Conservation (phyloP, 2,888 invertebrate species). For the Ophion ellenae region DNA sequence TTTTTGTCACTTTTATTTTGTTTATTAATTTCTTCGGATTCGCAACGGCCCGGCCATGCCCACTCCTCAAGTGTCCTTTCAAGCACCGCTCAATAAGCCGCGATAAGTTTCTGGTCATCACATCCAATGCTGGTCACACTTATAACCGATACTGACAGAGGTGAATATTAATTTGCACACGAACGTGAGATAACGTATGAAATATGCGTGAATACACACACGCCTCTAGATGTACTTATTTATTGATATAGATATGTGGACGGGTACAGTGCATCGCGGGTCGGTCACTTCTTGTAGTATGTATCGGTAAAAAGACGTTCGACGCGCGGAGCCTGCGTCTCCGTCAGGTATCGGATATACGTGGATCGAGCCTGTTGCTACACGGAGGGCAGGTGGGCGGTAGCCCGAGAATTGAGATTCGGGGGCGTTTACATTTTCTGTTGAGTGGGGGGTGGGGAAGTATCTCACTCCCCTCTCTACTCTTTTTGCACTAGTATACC, state of each 20-base stretch:
- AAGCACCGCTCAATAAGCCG: conserved; percentile 26
- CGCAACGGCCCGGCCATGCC: conserved; percentile 27
- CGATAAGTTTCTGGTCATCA: not conserved
- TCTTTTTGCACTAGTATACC: conserved; percentile 34
- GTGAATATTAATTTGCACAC: conserved; percentile 35
- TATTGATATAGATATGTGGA: too few species aligned
- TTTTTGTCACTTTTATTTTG: conserved; percentile 9
- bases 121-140: conserved; percentile 10
- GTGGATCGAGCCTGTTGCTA: conserved; percentile 74
- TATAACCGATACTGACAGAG: conserved; percentile 12
- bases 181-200: too few species aligned
- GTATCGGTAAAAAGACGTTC: conserved; percentile 6
- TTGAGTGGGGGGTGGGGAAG: conserved; percentile 40
- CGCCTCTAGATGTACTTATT: too few species aligned
- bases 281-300: not conserved
- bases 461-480: conserved; percentile 28
- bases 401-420: conserved; percentile 72
- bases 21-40: conserved; percentile 10
- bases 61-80: conserved; percentile 17
- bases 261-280: not conserved
- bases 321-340: conserved; percentile 58
- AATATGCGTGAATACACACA: too few species aligned
- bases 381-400: conserved; percentile 80
- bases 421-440: conserved; percentile 69
- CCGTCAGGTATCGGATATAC: conserved; percentile 55